phyloP scores from a whole-genome alignment of 2,888 invertebrate species.

The Lasioglossum villosulum region DNA sequence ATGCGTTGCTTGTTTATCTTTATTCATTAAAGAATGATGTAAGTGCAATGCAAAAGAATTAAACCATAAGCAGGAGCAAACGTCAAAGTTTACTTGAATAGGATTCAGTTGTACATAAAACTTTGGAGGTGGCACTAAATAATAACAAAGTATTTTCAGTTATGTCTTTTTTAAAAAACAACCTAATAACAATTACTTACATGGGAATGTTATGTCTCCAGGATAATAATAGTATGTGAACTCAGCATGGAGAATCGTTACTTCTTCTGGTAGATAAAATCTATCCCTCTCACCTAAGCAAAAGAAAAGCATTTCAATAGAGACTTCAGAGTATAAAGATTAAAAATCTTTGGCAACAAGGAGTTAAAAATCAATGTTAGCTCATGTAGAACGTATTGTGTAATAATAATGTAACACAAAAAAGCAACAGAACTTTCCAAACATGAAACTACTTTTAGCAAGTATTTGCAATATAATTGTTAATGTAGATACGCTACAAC shows the following conservation, averaged over 20 bases:
- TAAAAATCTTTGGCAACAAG: constrained; percentile 4
- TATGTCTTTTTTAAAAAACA: constrained; percentile 6
- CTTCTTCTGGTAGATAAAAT: constrained; percentile 94
- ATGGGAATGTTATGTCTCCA: constrained; percentile 94
- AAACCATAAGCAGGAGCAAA: constrained; percentile 95
- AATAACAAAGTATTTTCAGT: constrained; percentile 30
- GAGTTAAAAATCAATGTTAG: constrained; percentile 38
- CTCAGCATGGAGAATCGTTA: constrained; percentile 97
- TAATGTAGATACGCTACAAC: constrained; percentile 74
- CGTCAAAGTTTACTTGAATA: constrained; percentile 94
- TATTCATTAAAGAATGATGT: constrained; percentile 89
- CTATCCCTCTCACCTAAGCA: constrained; percentile 89
- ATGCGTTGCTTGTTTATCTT: constrained; percentile 77
- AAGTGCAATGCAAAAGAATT: constrained; percentile 97
- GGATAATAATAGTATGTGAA: constrained; percentile 98
- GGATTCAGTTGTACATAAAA: constrained; percentile 97
- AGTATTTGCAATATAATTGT: constrained; percentile 51
- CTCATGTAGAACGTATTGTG: constrained; percentile 15
- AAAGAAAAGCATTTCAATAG: constrained; percentile 45
- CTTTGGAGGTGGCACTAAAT: constrained; percentile 96
- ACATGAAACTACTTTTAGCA: constrained; percentile 38
- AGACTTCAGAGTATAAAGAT: neutral
- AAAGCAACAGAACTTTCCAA: constrained; percentile 46
- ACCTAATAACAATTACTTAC: constrained; percentile 85
- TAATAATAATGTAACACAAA: constrained; percentile 30